Evolutionary conservation across 2,113 vertebrate species (phyloP).

Genomic region (Chaenocephalus aceratus): DNA sequence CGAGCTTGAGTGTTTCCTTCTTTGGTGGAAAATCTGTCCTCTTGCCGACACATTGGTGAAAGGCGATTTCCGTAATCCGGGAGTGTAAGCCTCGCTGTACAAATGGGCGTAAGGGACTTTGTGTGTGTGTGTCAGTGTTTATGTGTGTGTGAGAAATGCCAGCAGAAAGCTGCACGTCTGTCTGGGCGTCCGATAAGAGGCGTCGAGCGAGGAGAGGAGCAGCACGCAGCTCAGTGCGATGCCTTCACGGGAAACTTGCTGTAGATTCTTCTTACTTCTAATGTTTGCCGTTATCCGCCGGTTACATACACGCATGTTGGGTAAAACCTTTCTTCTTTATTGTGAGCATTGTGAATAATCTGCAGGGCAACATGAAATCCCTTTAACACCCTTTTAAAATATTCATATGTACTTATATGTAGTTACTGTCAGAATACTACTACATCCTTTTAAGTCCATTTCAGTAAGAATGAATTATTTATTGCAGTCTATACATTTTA

Average conservation of each 20-base stretch:
- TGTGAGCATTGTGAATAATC: not conserved
- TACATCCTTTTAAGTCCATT: not conserved
- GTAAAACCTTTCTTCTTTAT: not conserved
- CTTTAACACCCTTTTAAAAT: not conserved
- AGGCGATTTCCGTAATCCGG: slow-evolving; percentile 84
- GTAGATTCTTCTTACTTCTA: slow-evolving; percentile 10
- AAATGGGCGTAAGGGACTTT: slow-evolving; percentile 79
- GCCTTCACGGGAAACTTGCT: slow-evolving; percentile 30
- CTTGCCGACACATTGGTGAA: slow-evolving; percentile 71
- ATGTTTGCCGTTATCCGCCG: not conserved
- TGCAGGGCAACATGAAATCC: not conserved
- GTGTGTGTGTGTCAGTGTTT: slow-evolving; percentile 13
- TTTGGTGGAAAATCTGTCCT: slow-evolving; percentile 70
- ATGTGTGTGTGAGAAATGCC: slow-evolving; percentile 48
- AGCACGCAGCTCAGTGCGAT: slow-evolving; percentile 21
- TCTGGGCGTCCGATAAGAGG: slow-evolving; percentile 75
- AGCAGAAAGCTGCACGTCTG: slow-evolving; percentile 66
- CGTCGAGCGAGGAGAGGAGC: slow-evolving; percentile 31
- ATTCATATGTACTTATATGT: not conserved
- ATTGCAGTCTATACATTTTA: not conserved
- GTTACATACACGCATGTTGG: slow-evolving; percentile 5
- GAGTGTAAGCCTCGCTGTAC: slow-evolving; percentile 80
- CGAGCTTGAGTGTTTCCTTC: slow-evolving; percentile 45
- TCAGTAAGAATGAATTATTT: not conserved
- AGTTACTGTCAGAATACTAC: not conserved